Conservation (phyloP, 2,888 invertebrate genomes). For the Drosophila mulleri region DNA sequence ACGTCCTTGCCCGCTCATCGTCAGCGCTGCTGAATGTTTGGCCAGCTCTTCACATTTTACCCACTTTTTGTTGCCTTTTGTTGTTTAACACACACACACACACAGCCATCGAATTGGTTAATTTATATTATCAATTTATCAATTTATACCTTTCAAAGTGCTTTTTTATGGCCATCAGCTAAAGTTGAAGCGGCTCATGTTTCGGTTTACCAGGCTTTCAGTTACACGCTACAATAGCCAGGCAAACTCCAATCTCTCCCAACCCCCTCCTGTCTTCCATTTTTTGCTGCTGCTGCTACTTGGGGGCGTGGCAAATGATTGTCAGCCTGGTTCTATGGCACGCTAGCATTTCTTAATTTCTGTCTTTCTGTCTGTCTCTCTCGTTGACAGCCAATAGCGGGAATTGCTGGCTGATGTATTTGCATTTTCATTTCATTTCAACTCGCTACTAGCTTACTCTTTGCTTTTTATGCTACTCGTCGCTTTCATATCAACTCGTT, state of each 20-base stretch:
- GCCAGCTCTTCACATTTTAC: slow-evolving; percentile 48
- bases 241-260: neutral
- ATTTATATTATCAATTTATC: slow-evolving; percentile 80
- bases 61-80: slow-evolving; percentile 38
- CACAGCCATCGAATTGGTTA: slow-evolving; percentile 69
- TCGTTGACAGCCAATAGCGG: neutral
- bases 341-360: slow-evolving; percentile 32
- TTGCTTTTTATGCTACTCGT: neutral
- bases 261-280: fast-evolving
- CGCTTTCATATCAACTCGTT: no score
- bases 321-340: slow-evolving; percentile 56
- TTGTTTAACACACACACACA: slow-evolving; percentile 37
- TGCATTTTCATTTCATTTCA: neutral
- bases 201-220: slow-evolving; percentile 44
- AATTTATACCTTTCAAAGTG: slow-evolving; percentile 77
- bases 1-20: slow-evolving; percentile 48
- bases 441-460: neutral
- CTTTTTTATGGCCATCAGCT: slow-evolving; percentile 68
- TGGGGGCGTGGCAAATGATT: slow-evolving; percentile 43
- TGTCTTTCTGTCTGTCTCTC: no score
- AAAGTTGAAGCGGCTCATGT: slow-evolving; percentile 20
- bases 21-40: slow-evolving; percentile 49
- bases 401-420: neutral
- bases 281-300: neutral
- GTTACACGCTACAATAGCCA: slow-evolving; percentile 19